These are phyloP conservation scores for Poecilobothrus nobilitatus DNA, from an alignment of 2,888 invertebrate species.

Conservation along the genomic window DNA sequence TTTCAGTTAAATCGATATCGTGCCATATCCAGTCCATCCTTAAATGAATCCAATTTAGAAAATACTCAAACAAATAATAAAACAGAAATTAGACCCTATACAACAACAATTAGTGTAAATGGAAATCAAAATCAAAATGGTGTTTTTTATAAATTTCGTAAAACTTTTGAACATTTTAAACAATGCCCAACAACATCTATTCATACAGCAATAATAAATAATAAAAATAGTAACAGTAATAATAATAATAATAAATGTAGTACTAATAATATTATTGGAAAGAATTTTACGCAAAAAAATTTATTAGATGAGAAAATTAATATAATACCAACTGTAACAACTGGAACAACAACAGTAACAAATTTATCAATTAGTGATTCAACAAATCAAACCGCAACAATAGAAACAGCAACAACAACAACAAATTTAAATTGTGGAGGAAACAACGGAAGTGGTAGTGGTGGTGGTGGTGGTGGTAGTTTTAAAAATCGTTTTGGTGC, in stretches of 20 bases:
- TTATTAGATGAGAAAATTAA: neutral
- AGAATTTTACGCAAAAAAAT: neutral
- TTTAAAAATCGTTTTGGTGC: conserved; percentile 56
- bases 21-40: conserved; percentile 42
- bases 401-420: neutral
- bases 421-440: neutral
- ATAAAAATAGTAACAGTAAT: conserved; percentile 15
- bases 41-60: conserved; percentile 32
- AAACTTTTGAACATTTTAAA: conserved; percentile 53
- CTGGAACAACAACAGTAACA: neutral
- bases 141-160: conserved; percentile 61
- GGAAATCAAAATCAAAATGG: conserved; percentile 36
- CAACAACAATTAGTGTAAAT: conserved; percentile 16
- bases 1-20: conserved; percentile 40
- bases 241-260: conserved; percentile 17
- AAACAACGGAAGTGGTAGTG: neutral
- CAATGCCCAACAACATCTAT: conserved; percentile 25
- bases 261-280: conserved; percentile 14
- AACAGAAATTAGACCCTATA: conserved; percentile 21
- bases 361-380: conserved; percentile 9
- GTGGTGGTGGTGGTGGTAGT: neutral
- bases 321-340: conserved; percentile 13
- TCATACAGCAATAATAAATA: conserved; percentile 17
- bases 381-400: conserved; percentile 7
- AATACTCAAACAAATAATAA: conserved; percentile 13